Conservation (phyloP, 2,113 vertebrate genomes). For the Xiphophorus maculatus region DNA sequence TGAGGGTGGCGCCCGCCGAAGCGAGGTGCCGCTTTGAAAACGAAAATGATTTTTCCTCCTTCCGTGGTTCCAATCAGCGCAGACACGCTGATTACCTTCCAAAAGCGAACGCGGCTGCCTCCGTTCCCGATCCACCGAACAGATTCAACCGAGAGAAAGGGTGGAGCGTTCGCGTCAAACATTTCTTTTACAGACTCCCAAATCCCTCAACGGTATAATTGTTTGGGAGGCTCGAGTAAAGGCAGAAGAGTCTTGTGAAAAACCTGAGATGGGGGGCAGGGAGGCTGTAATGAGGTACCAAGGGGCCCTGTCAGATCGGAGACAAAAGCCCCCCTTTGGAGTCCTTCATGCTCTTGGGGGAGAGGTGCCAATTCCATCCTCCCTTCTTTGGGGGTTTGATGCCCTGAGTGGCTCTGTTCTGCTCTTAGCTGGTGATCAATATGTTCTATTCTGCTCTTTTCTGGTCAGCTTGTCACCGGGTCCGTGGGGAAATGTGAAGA, state of each 20-base stretch:
- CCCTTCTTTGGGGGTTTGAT: constrained; percentile 53
- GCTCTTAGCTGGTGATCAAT: constrained; percentile 73
- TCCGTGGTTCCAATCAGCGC: constrained; percentile 38
- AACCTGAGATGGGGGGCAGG: constrained; percentile 38
- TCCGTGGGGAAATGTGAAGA: constrained; percentile 52
- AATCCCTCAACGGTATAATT: constrained; percentile 26
- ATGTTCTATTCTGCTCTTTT: constrained; percentile 55
- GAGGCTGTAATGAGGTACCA: constrained; percentile 64
- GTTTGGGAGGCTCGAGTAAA: constrained; percentile 24
- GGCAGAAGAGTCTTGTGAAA: constrained; percentile 33
- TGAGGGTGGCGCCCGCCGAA: constrained; percentile 68
- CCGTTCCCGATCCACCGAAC: constrained; percentile 45
- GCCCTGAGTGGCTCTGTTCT: constrained; percentile 59
- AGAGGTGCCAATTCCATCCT: constrained; percentile 63
- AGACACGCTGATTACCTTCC: constrained; percentile 59
- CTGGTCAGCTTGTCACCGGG: constrained; percentile 56
- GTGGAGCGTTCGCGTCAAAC: constrained; percentile 20
- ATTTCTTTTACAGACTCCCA: constrained; percentile 22
- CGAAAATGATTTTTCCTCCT: constrained; percentile 51
- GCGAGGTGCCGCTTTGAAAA: constrained; percentile 66
- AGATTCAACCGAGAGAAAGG: constrained; percentile 23
- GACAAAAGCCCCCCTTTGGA: constrained; percentile 63
- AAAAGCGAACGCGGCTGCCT: constrained; percentile 24
- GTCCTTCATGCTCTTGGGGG: constrained; percentile 54
- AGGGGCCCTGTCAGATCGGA: constrained; percentile 56